Evolutionary conservation across 2,888 invertebrate genomes (phyloP).

Genomic region (Xestia xanthographa): DNA sequence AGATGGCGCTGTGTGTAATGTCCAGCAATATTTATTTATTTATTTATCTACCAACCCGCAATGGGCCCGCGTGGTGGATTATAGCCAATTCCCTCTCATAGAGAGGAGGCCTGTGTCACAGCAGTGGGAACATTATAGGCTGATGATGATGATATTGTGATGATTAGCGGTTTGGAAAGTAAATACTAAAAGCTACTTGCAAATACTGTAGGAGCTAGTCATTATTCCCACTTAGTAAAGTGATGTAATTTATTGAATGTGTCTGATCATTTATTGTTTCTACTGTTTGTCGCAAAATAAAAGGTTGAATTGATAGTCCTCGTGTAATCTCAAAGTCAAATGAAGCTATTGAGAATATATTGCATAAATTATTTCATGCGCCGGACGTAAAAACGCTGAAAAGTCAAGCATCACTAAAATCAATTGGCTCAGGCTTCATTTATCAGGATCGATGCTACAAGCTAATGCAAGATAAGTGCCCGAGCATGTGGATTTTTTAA

Average conservation of each 20-base stretch:
- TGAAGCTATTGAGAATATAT: conserved; percentile 13
- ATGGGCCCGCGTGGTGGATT: no score
- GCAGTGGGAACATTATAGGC: no score
- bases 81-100: no score
- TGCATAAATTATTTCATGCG: conserved; percentile 21
- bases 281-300: conserved; percentile 9
- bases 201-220: background rate
- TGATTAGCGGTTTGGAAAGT: background rate
- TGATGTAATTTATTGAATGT: background rate
- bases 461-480: background rate
- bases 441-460: conserved; percentile 2
- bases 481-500: background rate
- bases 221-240: background rate
- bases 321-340: conserved; percentile 13
- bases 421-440: conserved; percentile 9
- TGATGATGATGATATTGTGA: no score
- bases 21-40: no score
- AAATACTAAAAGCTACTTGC: background rate
- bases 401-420: background rate
- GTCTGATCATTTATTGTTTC: background rate
- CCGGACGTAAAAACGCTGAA: background rate
- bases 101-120: no score
- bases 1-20: no score
- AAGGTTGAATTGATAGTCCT: conserved; percentile 1
- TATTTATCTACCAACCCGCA: no score